Base-by-base conservation (phyloP, 2,113 vertebrate species). In the Scophthalmus maximus region DNA sequence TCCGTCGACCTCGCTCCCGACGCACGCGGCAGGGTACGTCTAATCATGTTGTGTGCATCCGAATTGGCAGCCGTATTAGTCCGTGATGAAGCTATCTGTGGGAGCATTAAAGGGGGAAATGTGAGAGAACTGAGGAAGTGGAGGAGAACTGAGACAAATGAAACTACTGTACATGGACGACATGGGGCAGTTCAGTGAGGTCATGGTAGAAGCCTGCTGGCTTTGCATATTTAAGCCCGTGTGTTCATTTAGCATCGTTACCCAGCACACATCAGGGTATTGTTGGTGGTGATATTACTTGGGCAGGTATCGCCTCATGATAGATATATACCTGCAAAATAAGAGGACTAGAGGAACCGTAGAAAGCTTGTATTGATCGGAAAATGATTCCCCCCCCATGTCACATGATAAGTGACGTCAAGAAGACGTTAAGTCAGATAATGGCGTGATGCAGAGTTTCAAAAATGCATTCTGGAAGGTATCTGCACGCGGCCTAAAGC, bases 1-100 rank as follows among this genome's bases (percentile, higher is more conserved):
- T n/a, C n/a, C n/a, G n/a, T 36, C 10, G 34, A 42, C 6, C 40
- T 42, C 40, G 9, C 11, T 42, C 40, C 40, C 40, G 6, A 7
- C 17, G 18, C 6, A 9, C 32, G 8, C 42, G 7, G 42, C 8
- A 9, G 2, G 42, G 14, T 22, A 17, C n/a, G 42, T 44, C 26
- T 69, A 84, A 67, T 56, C 38, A 75, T 22, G 49, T 20, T 30
- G 57, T 71, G 63, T 68, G 17, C 58, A n/a, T 68, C 18, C 60
- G n/a, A 3, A 20, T 2, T 17, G 32, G 32, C 14, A 10, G 15
- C n/a, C 10, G 20, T 58, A 52, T 70, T 46, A 64, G 60, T 29
- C 8, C 22, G 47, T 38, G 32, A 64, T 67, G 71, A 76, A 46
- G 25, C 53, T 51, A 57, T 17, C 3, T 5, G 34, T 9, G 12